These are phyloP conservation scores for Acanthopagrus latus DNA, from an alignment of 2,797 vertebrate species.

Conservation along the genomic window DNA sequence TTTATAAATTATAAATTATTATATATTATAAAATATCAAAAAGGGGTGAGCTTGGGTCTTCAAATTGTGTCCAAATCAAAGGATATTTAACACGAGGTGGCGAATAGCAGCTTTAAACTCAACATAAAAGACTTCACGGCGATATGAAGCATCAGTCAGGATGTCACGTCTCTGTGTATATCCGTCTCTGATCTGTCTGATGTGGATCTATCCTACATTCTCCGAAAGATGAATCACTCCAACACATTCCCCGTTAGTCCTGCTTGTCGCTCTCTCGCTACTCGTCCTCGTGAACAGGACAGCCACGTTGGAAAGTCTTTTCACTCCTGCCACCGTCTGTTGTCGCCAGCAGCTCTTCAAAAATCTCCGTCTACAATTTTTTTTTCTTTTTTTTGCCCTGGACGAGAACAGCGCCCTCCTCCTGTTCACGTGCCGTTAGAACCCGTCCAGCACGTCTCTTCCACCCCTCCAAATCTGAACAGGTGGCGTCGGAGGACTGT, in stretches of 20 bases:
- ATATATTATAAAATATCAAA: no score
- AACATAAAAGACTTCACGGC: neutral
- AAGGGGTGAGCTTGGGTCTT: no score
- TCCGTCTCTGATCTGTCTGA: neutral
- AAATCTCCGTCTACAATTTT: no score
- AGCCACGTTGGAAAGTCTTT: slow-evolving; percentile 60
- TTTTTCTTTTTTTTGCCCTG: slow-evolving; percentile 20
- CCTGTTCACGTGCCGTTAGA: slow-evolving; percentile 49
- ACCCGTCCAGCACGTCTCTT: slow-evolving; percentile 62
- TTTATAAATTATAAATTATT: no score
- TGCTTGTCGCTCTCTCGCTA: slow-evolving; percentile 11
- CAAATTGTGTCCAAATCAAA: no score
- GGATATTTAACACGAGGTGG: no score
- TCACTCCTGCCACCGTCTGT: slow-evolving; percentile 74
- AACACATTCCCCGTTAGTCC: slow-evolving; percentile 38
- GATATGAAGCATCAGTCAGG: neutral
- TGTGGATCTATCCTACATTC: neutral
- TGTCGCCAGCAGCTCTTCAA: slow-evolving; percentile 56
- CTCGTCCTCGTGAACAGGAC: slow-evolving; percentile 35
- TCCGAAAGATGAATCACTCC: slow-evolving; percentile 2
- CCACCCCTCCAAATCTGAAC: slow-evolving; percentile 63
- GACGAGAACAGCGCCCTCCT: slow-evolving; percentile 69
- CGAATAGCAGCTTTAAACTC: no score
- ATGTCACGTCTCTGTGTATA: neutral
- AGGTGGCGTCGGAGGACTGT: slow-evolving; percentile 67